Percentiles rank a stretch among this genome's conserved stretches.
These are phyloP conservation scores for Pachymerium ferrugineum DNA, from an alignment of 2,888 invertebrate genomes.

Conservation along the genomic window DNA sequence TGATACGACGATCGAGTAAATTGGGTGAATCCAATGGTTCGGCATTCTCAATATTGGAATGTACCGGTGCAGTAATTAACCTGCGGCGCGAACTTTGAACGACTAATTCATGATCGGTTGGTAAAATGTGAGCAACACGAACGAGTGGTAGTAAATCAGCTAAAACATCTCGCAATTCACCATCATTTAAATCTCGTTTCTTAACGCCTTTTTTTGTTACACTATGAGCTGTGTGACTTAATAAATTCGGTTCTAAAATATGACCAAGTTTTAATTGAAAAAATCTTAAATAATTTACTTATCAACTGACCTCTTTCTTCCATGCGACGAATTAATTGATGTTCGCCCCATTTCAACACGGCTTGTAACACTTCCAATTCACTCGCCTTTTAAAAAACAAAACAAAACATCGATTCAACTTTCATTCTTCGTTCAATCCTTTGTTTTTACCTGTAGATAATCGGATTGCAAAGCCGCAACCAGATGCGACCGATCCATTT, in stretches of 20 bases:
- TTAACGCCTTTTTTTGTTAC: conserved; percentile 78
- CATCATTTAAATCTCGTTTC: conserved; percentile 73
- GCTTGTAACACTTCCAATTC: conserved; percentile 84
- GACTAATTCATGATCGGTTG: conserved; percentile 72
- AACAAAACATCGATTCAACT: background rate
- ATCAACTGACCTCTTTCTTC: conserved; percentile 63
- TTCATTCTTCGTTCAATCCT: background rate
- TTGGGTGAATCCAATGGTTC: too few relatives aligned
- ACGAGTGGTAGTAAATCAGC: conserved; percentile 77
- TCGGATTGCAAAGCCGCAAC: conserved; percentile 70
- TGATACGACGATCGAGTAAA: conserved; percentile 33
- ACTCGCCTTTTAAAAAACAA: conserved; percentile 58
- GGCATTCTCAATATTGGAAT: too few relatives aligned
- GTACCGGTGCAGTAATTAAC: too few relatives aligned
- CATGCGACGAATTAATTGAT: conserved; percentile 71
- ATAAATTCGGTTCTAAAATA: conserved; percentile 70
- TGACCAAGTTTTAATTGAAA: background rate
- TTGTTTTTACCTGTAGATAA: conserved; percentile 53
- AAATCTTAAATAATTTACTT: background rate
- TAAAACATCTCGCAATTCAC: conserved; percentile 75
- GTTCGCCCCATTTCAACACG: conserved; percentile 83
- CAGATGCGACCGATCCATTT: conserved; percentile 68
- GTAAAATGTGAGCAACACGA: conserved; percentile 82
- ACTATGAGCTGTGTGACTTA: conserved; percentile 88
- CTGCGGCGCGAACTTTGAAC: conserved; percentile 58